Evolutionary conservation across 2,888 invertebrate species (phyloP), one percentile per base, ranked within the genome.

Genomic region (Drosophila mimica): DNA sequence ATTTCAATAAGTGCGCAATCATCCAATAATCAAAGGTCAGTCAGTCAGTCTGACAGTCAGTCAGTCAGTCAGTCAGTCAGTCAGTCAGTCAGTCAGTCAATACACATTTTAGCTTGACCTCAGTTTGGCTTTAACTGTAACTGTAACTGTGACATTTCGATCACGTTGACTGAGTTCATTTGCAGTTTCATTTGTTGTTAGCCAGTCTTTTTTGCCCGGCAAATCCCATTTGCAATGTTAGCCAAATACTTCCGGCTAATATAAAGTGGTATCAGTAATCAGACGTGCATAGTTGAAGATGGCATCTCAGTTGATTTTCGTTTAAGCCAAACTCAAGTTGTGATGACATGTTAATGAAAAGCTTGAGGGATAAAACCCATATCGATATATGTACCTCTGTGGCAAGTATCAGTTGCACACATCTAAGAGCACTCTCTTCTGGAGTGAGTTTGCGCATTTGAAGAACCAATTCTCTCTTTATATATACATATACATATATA

Each of bases 161-260:
- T 77, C 66, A 74, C 58, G 66, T 58, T 46, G 43, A 5, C 49
- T 33, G 38, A n/a, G 17, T 34, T 54, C 46, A 69, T 67, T 80
- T 68, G 70, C 68, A 49, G 38, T 51, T 67, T 70, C 73, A 78
- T 79, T 70, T 56, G 48, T 68, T 69, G 73, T 75, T 82, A 85
- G 88, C 67, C 63, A 57, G 66, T 52, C 73, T 51, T 67, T 70
- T 59, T 68, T 72, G 58, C 69, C 66, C 74, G 52, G 62, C 87
- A 62, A 75, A 74, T 75, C 80, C 80, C 75, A 85, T 89, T 85
- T 83, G 54, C 71, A 82, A 67, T 76, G 80, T 34, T 59, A 81
- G 79, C 84, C 88, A 89, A 84, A 89, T 88, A 80, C 70, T 73
- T 56, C 54, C 63, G 73, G 83, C 82, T 85, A 88, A 85, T 57